Percentiles rank a stretch among this genome's conserved stretches.
Evolutionary conservation across 23 tunicate species (phyloP).

Genomic region (Trididemnum nubilum): DNA sequence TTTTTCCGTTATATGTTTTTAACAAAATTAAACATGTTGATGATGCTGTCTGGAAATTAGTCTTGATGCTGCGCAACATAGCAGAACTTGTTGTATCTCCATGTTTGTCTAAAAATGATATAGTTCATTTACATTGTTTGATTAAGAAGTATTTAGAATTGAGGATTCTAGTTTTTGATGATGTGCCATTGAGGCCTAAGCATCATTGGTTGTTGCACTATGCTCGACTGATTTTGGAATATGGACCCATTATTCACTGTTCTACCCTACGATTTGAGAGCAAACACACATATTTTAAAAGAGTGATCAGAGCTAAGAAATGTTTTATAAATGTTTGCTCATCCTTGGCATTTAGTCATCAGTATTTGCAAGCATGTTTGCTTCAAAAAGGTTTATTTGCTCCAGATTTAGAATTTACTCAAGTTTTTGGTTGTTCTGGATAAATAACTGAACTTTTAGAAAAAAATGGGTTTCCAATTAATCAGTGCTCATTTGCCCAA

Average conservation of each 20-base stretch:
- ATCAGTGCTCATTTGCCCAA: background rate
- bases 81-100: slow-evolving; percentile 2
- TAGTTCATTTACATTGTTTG: background rate
- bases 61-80: slow-evolving; percentile 18
- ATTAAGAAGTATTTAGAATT: slow-evolving; percentile 14
- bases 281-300: slow-evolving; percentile 53
- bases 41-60: slow-evolving; percentile 38
- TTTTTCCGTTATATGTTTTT: slow-evolving; percentile 35
- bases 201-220: slow-evolving; percentile 56
- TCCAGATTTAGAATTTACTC: background rate
- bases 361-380: slow-evolving; percentile 15
- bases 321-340: slow-evolving; percentile 39
- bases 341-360: slow-evolving; percentile 43
- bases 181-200: slow-evolving; percentile 44
- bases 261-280: slow-evolving; percentile 63
- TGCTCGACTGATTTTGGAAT: slow-evolving; percentile 27
- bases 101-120: background rate
- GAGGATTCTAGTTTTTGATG: slow-evolving; percentile 1
- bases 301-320: background rate
- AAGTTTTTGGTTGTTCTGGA: background rate
- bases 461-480: background rate
- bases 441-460: background rate
- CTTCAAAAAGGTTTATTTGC: background rate
- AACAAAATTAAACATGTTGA: slow-evolving; percentile 23
- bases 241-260: slow-evolving; percentile 42